These are phyloP conservation scores for Scartelaos histophorus DNA, from an alignment of 2,113 vertebrate genomes.

Conservation along the genomic window DNA sequence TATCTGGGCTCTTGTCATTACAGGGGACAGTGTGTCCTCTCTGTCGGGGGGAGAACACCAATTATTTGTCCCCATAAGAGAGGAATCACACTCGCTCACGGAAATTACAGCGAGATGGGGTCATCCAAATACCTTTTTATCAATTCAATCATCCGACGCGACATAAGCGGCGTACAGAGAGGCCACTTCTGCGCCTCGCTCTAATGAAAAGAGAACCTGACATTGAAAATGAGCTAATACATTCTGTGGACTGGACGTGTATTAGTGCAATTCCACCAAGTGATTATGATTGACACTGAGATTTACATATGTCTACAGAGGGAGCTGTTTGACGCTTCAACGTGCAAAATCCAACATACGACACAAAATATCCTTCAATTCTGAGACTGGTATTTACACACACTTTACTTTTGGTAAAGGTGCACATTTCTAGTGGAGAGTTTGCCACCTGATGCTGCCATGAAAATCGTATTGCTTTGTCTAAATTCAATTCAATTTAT, in stretches of 20 bases:
- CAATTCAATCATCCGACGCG: conserved; percentile 6
- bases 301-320: conserved; percentile 11
- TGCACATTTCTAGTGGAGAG: no score
- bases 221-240: conserved; percentile 17
- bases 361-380: background rate
- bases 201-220: conserved; percentile 21
- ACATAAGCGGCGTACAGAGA: background rate
- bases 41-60: conserved; percentile 2
- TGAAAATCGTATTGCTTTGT: no score
- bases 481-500: no score
- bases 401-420: no score
- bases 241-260: background rate
- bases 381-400: no score
- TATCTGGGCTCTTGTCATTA: conserved; percentile 16
- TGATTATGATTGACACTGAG: conserved; percentile 16
- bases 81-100: background rate
- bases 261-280: background rate
- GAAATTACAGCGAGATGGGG: conserved; percentile 11
- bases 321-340: conserved; percentile 1
- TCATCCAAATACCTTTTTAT: conserved; percentile 2
- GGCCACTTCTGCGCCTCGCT: background rate
- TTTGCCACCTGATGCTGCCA: no score
- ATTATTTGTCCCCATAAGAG: background rate
- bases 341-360: background rate
- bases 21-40: conserved; percentile 1